Evolutionary conservation across 2,113 vertebrate genomes (phyloP).

Genomic region (Ameiurus melas): DNA sequence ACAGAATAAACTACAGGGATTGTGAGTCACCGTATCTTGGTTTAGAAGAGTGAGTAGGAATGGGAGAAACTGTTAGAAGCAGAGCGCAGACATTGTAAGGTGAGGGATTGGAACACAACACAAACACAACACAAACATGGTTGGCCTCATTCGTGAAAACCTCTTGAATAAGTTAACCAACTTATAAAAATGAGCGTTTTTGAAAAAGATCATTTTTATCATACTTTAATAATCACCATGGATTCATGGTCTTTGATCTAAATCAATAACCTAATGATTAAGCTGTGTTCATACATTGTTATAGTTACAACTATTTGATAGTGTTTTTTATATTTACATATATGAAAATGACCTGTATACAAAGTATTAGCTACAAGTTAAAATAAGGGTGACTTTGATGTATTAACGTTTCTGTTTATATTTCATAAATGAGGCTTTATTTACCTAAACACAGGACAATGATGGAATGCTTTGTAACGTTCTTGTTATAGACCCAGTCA

Average conservation of each 20-base stretch:
- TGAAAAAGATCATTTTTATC: background rate
- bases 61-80: background rate
- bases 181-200: background rate
- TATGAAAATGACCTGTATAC: background rate
- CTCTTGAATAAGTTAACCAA: background rate
- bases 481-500: background rate
- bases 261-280: background rate
- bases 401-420: background rate
- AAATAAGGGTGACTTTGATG: background rate
- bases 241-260: background rate
- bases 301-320: background rate
- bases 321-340: background rate
- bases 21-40: background rate
- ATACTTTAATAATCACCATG: background rate
- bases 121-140: background rate
- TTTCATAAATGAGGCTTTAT: slow-evolving; percentile 23
- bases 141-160: slow-evolving; percentile 13
- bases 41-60: slow-evolving; percentile 58
- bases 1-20: background rate
- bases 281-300: background rate
- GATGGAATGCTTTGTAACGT: background rate
- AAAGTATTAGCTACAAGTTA: background rate
- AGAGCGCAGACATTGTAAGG: background rate
- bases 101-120: background rate
- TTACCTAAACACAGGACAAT: background rate